Base-by-base conservation (phyloP, 2,888 invertebrate genomes). In the Myopa tessellatipennis region DNA sequence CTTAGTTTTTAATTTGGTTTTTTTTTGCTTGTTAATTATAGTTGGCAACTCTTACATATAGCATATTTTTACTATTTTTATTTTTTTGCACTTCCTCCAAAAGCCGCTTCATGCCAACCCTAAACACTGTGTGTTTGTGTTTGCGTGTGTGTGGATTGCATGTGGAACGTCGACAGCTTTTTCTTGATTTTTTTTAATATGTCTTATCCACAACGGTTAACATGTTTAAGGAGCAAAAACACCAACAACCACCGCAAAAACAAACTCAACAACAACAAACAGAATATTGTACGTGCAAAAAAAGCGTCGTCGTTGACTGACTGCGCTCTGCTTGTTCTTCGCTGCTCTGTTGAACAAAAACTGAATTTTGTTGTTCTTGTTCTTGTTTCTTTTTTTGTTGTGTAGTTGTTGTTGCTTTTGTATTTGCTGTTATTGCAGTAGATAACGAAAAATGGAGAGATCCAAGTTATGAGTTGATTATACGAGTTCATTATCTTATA, bases 151-250 rank as follows among this genome's bases (percentile, higher is more conserved):
- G 83, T 87, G 87, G 87, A 87, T 82, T 82, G 79, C 74, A 85
- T 85, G 88, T 87, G 87, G 87, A 88, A 87, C 86, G 87, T 83
- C 86, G 87, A 83, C 87, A 81, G 83, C 82, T 82, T 79, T 78
- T 76, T 68, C 18, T 63, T 36, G 4, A 34, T 55, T 6, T 71
- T 8, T 10, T 14, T 55, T 4, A 18, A 52, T 34, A 16, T 71
- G 4, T 63, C 45, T 76, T 80, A 71, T 76, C 76, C 36, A 60
- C 76, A 68, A 26, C 71, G 58, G 58, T 61, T 36, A 76, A 52
- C 45, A 36, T 65, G 65, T 34, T 38, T n/a, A 72, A 36, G 61
- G 45, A 71, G 16, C 40, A 71, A 55, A 52, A 69, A 70, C 45
- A 72, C 45, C 55, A 26, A 52, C 58, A 61, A 58, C 72, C 71